Base-by-base conservation (phyloP, 2,888 invertebrate genomes). In the Protonemura montana region DNA sequence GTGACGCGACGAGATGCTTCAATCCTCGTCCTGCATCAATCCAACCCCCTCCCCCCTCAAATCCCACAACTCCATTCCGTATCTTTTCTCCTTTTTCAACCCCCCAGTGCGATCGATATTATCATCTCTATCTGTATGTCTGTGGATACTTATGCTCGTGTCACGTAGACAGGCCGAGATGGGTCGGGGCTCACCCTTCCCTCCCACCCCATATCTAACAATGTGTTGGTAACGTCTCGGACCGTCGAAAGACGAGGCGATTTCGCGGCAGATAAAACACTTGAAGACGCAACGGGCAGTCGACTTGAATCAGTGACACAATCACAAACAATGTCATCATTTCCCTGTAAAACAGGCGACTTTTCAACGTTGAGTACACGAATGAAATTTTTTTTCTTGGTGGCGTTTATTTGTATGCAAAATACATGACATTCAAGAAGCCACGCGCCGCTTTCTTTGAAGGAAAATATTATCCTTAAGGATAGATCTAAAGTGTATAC, bases 171-270 rank as follows among this genome's bases (percentile, higher is more conserved):
- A 21, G 59, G 59, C 16, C 2, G 78, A 3, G 28, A 10, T 0
- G n/a, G 78, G 78, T 25, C 3, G 28, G 10, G 26, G n/a, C 28
- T 10, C 0, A 10, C 6, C 77, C 77, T n/a, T 6, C 77, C 21
- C 77, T n/a, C 77, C 78, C 5, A 78, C 78, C 78, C 78, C 78
- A 16, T 7, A 25, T 28, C 78, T 78, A 78, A 78, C 78, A 78
- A 78, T 78, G 78, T 78, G 78, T 78, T 78, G 27, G 78, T 78
- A 78, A 78, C 78, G 78, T 78, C 78, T 78, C 27, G 78, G 21
- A 78, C 78, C 27, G 78, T 7, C 5, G 78, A 78, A 13, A 59
- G 59, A 59, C 59, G 59, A 78, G 78, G 5, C 78, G 78, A 78
- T 78, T 78, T 78, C 0, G 10, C 26, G 26, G 78, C 27, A 78